Conservation (phyloP, 2,888 invertebrate genomes). For the Nomada ferruginata region DNA sequence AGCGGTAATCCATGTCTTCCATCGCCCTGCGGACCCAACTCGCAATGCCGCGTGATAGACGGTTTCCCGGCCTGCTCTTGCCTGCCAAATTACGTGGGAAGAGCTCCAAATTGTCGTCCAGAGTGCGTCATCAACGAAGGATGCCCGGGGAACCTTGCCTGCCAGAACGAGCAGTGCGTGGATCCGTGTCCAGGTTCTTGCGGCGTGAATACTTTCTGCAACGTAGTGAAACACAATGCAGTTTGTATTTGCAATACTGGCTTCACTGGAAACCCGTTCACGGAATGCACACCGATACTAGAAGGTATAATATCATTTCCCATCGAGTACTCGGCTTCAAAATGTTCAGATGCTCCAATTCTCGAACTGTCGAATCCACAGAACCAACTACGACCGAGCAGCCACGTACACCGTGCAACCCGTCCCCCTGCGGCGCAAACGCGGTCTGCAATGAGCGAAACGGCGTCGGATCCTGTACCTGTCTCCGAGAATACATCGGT, state of each 20-base stretch:
- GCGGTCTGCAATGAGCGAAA: slow-evolving; percentile 93
- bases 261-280: slow-evolving; percentile 94
- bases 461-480: slow-evolving; percentile 93
- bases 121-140: slow-evolving; percentile 94
- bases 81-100: slow-evolving; percentile 91
- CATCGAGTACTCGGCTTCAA: too few species aligned
- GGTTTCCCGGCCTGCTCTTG: slow-evolving; percentile 93
- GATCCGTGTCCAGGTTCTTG: slow-evolving; percentile 95
- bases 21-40: slow-evolving; percentile 93
- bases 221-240: slow-evolving; percentile 93
- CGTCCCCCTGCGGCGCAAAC: slow-evolving; percentile 94
- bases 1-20: slow-evolving; percentile 91
- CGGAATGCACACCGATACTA: slow-evolving; percentile 87
- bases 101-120: slow-evolving; percentile 94
- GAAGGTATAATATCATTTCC: slow-evolving; percentile 71
- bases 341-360: background rate
- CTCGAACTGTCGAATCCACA: slow-evolving; percentile 66
- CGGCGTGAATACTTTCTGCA: slow-evolving; percentile 91
- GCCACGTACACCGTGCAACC: slow-evolving; percentile 91
- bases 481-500: slow-evolving; percentile 92
- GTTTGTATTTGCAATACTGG: slow-evolving; percentile 92
- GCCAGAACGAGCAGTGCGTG: slow-evolving; percentile 91
- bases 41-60: slow-evolving; percentile 91
- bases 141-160: slow-evolving; percentile 93
- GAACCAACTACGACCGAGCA: slow-evolving; percentile 87